These are phyloP conservation scores for Leptonema lineaticorne DNA, from an alignment of 1,140 invertebrate genomes.

Conservation along the genomic window DNA sequence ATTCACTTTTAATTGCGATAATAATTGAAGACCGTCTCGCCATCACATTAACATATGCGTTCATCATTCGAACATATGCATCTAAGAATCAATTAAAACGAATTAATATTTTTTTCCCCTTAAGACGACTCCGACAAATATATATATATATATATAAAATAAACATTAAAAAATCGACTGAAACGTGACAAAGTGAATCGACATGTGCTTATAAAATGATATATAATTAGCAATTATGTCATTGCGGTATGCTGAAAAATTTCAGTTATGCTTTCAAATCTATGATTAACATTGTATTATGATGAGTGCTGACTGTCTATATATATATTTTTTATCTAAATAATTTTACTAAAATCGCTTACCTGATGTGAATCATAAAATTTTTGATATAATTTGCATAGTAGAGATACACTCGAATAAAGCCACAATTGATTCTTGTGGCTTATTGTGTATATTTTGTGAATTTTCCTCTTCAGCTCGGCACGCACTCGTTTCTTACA, in stretches of 20 bases:
- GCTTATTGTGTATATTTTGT: background rate
- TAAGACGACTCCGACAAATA: too few relatives aligned
- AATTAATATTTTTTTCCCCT: background rate
- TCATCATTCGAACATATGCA: conserved; percentile 5
- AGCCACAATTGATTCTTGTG: background rate
- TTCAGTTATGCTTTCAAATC: too few relatives aligned
- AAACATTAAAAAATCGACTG: too few relatives aligned
- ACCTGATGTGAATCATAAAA: conserved; percentile 6
- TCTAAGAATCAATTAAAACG: conserved; percentile 8
- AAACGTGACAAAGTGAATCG: too few relatives aligned
- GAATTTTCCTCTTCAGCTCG: background rate
- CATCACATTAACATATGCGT: conserved; percentile 4
- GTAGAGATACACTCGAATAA: background rate
- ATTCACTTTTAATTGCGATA: background rate
- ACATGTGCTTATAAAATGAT: too few relatives aligned
- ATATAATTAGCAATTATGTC: too few relatives aligned
- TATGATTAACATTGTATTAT: too few relatives aligned
- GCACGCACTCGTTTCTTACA: background rate
- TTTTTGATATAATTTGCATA: conserved; percentile 7
- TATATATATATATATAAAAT: too few relatives aligned
- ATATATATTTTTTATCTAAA: background rate
- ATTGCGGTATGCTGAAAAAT: too few relatives aligned
- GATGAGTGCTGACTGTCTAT: too few relatives aligned
- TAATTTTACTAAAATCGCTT: background rate
- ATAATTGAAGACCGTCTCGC: conserved; percentile 15